These are phyloP conservation scores for Operophtera brumata DNA, from an alignment of 2,888 invertebrate genomes.

Conservation along the genomic window DNA sequence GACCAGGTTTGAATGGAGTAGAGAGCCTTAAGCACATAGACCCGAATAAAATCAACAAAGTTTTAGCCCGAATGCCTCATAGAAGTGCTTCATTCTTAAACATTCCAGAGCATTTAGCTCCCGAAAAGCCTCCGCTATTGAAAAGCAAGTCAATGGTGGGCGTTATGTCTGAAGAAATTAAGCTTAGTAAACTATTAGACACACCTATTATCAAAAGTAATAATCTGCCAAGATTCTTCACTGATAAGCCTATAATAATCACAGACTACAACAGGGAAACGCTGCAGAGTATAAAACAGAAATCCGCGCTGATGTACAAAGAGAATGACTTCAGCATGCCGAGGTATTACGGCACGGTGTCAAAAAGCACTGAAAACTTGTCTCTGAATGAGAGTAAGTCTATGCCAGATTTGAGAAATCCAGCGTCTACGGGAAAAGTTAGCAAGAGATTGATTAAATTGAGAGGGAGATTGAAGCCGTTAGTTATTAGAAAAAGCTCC, in stretches of 20 bases:
- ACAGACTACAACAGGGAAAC: constrained; percentile 70
- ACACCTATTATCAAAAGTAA: constrained; percentile 74
- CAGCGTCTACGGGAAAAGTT: constrained; percentile 55
- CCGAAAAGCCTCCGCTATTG: constrained; percentile 64
- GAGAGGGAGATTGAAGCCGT: constrained; percentile 68
- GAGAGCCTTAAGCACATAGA: constrained; percentile 73
- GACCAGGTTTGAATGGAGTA: constrained; percentile 61
- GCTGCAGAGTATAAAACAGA: constrained; percentile 74
- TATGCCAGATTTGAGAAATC: constrained; percentile 73
- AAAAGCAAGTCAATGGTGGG: constrained; percentile 74
- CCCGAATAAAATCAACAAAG: constrained; percentile 66
- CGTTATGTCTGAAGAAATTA: constrained; percentile 58
- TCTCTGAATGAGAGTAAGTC: constrained; percentile 73
- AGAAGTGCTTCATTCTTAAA: constrained; percentile 76
- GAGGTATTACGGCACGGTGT: constrained; percentile 77
- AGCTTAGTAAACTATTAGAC: constrained; percentile 68
- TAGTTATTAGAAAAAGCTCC: constrained; percentile 72
- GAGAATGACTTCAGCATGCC: constrained; percentile 83
- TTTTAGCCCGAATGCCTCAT: constrained; percentile 68
- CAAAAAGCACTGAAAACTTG: constrained; percentile 49
- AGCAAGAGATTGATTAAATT: constrained; percentile 72
- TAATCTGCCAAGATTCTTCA: constrained; percentile 73
- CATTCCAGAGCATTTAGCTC: constrained; percentile 66
- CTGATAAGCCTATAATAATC: constrained; percentile 58
- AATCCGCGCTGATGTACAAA: constrained; percentile 72